Percentiles rank a stretch among this genome's conserved stretches.
phyloP scores from a whole-genome alignment of 2,888 invertebrate genomes.

The Nysson spinosus region DNA sequence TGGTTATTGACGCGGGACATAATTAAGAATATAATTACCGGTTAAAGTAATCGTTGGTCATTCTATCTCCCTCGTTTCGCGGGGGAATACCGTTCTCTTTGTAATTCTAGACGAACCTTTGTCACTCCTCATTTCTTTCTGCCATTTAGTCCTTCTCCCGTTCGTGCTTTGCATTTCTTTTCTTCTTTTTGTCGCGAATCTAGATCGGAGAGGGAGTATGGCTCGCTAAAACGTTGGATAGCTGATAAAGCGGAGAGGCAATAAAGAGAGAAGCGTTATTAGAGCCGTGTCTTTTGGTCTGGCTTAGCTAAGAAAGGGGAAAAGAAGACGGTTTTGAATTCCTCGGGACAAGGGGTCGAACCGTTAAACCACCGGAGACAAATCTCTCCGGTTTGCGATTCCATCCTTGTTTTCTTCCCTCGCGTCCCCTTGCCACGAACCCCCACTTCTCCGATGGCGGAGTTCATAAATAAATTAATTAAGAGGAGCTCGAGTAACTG shows the following conservation, averaged over 20 bases:
- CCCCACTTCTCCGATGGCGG: slow-evolving; percentile 5
- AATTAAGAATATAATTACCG: slow-evolving; percentile 3
- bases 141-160: neutral
- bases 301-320: too few species aligned
- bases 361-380: slow-evolving; percentile 57
- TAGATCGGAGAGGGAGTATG: too few species aligned
- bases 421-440: neutral
- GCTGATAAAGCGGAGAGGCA: slow-evolving; percentile 60
- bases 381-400: slow-evolving; percentile 47
- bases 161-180: slow-evolving; percentile 5
- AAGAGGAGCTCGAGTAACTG: slow-evolving; percentile 65
- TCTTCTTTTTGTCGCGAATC: slow-evolving; percentile 1
- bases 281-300: slow-evolving; percentile 63
- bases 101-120: slow-evolving; percentile 55
- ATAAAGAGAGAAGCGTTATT: slow-evolving; percentile 70
- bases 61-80: slow-evolving; percentile 41
- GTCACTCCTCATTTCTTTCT: slow-evolving; percentile 26
- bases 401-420: slow-evolving; percentile 30
- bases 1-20: slow-evolving; percentile 3
- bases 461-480: slow-evolving; percentile 76
- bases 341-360: slow-evolving; percentile 63
- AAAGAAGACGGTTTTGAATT: slow-evolving; percentile 35
- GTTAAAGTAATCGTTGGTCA: slow-evolving; percentile 25
- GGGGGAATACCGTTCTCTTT: slow-evolving; percentile 37
- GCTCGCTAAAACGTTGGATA: too few species aligned